Evolutionary conservation across 53 echinoderm and acorn worm species (phyloP), one percentile per base, ranked within the genome.

Genomic region (Zoroaster sp.): DNA sequence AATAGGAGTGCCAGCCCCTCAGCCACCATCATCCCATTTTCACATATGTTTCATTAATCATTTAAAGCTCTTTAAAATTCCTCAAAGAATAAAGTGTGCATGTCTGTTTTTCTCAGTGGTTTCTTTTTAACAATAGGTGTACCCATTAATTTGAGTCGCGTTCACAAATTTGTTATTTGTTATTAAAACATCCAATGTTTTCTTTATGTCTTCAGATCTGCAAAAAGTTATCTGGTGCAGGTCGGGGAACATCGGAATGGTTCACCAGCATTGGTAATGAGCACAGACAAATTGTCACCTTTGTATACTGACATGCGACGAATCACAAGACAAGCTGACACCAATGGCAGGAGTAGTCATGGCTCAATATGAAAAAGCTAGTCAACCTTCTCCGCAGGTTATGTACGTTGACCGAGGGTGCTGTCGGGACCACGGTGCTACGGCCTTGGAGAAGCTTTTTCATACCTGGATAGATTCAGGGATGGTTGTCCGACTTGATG

Each of bases 371-470:
- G 20, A 34, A 17, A 55, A 52, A 54, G 83, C 82, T 45, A 83
- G 83, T 21, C 52, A 81, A 37, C n/a, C 37, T 51, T 34, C 90
- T 86, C 81, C 83, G 0, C 35, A 89, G 72, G 52, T 89, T 5
- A 82, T 89, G 90, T 89, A 89, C 83, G 72, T 83, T 4, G 89
- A 89, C 67, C 68, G 89, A 33, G 89, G 89, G 20, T 89, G 89
- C 68, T 89, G 89, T 31, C 66, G 79, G 30, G 68, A 17, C 9
- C 67, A 78, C 68, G 88, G 77, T 65, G 40, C 25, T 55, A 40
- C 89, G 8, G 55, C 89, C 34, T 35, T 89, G 28, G 89, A 89
- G 71, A 79, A 8, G 70, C 70, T 70, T 31, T 70, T 70, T 35
- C 70, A 70, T 17, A 70, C 33, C 18, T 87, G 87, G 75, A 18